A percentile compares a stretch with the other conserved stretches of the same genome.
These are phyloP conservation scores for Microdon myrmicae DNA, from an alignment of 2,888 invertebrate genomes.

Conservation along the genomic window DNA sequence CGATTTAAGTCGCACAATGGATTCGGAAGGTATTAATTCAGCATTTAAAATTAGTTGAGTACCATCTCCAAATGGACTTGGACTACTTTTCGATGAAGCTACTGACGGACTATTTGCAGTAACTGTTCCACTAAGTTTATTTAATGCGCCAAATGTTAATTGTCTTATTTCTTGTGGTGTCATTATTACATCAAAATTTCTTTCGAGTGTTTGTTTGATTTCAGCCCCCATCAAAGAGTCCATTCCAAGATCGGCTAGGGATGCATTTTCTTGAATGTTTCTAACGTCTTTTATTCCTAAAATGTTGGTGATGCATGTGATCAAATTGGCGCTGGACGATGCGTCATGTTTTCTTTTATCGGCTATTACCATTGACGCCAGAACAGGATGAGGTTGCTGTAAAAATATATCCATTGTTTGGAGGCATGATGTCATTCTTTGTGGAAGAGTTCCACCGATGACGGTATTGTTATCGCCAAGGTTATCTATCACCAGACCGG, in stretches of 20 bases:
- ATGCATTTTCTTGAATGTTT: conserved; percentile 79
- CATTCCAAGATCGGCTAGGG: conserved; percentile 94
- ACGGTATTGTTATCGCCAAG: conserved; percentile 91
- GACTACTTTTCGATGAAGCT: conserved; percentile 54
- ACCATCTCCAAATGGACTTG: conserved; percentile 66
- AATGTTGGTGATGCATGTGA: conserved; percentile 87
- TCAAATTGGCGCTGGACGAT: conserved; percentile 73
- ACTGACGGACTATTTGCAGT: conserved; percentile 54
- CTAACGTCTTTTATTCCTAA: conserved; percentile 88
- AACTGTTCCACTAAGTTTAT: conserved; percentile 66
- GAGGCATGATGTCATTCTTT: conserved; percentile 93
- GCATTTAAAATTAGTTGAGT: conserved; percentile 70
- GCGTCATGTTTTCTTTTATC: conserved; percentile 78
- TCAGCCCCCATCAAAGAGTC: conserved; percentile 99
- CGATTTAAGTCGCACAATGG: conserved; percentile 75
- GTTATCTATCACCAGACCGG: conserved; percentile 89
- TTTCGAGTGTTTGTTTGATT: conserved; percentile 94
- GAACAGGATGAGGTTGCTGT: conserved; percentile 85
- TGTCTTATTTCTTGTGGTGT: conserved; percentile 91
- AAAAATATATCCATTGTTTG: conserved; percentile 89
- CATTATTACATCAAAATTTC: conserved; percentile 90
- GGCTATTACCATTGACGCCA: conserved; percentile 86
- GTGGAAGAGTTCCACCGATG: conserved; percentile 95
- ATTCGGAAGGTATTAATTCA: conserved; percentile 81
- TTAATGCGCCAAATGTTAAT: conserved; percentile 81